Conservation (phyloP, 2,113 vertebrate species). For the Equus quagga region DNA sequence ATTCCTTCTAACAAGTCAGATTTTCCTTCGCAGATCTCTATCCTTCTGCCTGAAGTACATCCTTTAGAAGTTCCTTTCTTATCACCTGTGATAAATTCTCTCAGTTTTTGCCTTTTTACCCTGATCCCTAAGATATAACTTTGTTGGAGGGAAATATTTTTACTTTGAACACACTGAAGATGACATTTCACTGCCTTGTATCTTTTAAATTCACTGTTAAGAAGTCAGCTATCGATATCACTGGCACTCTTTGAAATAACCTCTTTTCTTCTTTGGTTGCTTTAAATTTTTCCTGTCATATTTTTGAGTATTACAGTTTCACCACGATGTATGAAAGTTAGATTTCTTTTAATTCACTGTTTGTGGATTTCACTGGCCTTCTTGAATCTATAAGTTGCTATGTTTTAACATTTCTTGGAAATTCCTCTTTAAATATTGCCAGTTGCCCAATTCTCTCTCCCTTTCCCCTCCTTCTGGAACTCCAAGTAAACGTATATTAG, state of each 20-base stretch:
- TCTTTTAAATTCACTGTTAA: background rate
- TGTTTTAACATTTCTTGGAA: background rate
- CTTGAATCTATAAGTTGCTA: background rate
- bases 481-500: background rate
- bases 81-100: background rate
- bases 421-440: background rate
- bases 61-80: background rate
- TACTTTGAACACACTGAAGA: background rate
- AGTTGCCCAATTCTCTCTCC: background rate
- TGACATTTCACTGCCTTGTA: background rate
- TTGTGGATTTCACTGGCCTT: background rate
- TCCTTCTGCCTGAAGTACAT: background rate
- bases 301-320: background rate
- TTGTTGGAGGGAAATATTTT: background rate
- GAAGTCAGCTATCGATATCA: constrained; percentile 11
- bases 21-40: background rate
- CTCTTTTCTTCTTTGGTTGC: background rate
- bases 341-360: background rate
- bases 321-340: background rate
- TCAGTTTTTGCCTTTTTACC: background rate
- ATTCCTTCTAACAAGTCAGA: background rate
- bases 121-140: background rate
- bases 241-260: background rate
- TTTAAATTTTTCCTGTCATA: background rate
- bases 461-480: background rate